A percentile compares a stretch with the other conserved stretches of the same genome.
Evolutionary conservation across 2,113 vertebrate species (phyloP).

Genomic region (Peromyscus polionotus): DNA sequence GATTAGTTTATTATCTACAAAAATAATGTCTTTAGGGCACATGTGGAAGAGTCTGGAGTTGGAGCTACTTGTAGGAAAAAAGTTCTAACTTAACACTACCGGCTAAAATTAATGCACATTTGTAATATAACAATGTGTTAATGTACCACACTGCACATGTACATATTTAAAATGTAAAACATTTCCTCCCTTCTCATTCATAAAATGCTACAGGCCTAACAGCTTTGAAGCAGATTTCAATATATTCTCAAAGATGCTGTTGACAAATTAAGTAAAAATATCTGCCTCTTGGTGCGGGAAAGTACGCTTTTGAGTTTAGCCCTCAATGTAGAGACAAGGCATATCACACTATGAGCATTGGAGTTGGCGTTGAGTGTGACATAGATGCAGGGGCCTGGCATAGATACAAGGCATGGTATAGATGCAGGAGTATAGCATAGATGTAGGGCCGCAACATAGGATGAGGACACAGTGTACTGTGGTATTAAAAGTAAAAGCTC

Average conservation of each 20-base stretch:
- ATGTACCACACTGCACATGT: background rate
- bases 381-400: background rate
- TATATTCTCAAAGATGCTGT: background rate
- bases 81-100: background rate
- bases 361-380: background rate
- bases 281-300: background rate
- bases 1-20: conserved; percentile 15
- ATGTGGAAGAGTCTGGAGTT: background rate
- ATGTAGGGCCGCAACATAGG: fast-evolving
- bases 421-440: no score
- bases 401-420: background rate
- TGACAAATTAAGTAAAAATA: conserved; percentile 10
- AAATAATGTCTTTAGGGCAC: background rate
- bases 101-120: background rate
- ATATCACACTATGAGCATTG: background rate
- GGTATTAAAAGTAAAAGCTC: background rate
- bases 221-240: background rate
- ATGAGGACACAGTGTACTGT: background rate
- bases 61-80: background rate
- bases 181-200: background rate
- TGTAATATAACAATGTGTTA: background rate
- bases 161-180: background rate
- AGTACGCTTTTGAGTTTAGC: background rate
- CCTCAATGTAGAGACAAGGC: background rate
- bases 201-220: background rate